Percentiles rank a stretch among this genome's conserved stretches.
Evolutionary conservation across 2,888 invertebrate genomes (phyloP).

Genomic region (Melanchra persicariae): DNA sequence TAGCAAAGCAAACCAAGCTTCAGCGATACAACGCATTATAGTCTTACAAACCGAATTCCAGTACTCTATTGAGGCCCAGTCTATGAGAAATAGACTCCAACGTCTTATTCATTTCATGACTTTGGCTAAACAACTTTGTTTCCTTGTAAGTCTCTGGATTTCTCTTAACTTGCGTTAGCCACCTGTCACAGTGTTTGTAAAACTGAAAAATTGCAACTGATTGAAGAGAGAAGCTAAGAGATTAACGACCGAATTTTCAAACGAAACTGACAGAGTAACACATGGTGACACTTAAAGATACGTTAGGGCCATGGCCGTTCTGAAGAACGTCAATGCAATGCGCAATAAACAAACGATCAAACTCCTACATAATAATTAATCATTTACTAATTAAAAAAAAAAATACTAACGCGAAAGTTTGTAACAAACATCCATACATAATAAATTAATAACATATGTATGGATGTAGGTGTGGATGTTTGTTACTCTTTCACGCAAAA

Average conservation of each 20-base stretch:
- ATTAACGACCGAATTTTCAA: slow-evolving; percentile 5
- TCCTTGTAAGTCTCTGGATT: slow-evolving; percentile 92
- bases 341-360: neutral
- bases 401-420: too few relatives aligned
- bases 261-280: neutral
- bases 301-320: neutral
- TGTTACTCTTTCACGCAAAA: too few relatives aligned
- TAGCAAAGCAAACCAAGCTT: slow-evolving; percentile 81
- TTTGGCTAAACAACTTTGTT: slow-evolving; percentile 88
- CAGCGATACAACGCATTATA: slow-evolving; percentile 56
- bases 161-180: slow-evolving; percentile 93
- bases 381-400: too few relatives aligned
- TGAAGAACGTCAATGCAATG: neutral
- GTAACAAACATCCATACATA: too few relatives aligned
- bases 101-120: slow-evolving; percentile 90
- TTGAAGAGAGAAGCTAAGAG: slow-evolving; percentile 69
- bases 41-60: slow-evolving; percentile 88
- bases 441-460: too few relatives aligned
- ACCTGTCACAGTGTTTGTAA: slow-evolving; percentile 94
- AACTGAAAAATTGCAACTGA: slow-evolving; percentile 92
- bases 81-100: slow-evolving; percentile 91
- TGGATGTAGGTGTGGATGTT: too few relatives aligned
- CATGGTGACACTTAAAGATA: too few relatives aligned
- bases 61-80: slow-evolving; percentile 90
- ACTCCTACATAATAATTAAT: too few relatives aligned